Evolutionary conservation across 2,113 vertebrate genomes (phyloP).

Genomic region (Tretioscincus oriximinensis): DNA sequence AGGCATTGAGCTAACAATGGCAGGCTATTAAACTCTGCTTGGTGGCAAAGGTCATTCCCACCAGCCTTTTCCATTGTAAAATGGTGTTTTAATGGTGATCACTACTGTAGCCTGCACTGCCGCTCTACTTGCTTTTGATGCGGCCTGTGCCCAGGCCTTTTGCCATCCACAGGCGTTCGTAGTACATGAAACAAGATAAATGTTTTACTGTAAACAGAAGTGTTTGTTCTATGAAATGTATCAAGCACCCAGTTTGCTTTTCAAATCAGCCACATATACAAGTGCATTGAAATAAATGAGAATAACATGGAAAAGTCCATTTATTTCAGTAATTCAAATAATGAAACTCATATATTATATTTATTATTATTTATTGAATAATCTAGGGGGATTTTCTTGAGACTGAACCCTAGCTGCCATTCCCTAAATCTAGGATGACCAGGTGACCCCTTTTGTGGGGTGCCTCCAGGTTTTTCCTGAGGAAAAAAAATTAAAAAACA

Average conservation of each 20-base stretch:
- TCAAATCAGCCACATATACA: too few relatives aligned
- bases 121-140: not conserved
- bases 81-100: not conserved
- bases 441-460: too few relatives aligned
- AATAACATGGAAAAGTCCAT: too few relatives aligned
- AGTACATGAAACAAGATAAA: not conserved
- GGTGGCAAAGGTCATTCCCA: not conserved
- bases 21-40: not conserved
- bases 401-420: too few relatives aligned
- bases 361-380: too few relatives aligned
- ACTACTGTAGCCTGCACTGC: not conserved
- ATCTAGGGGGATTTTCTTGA: too few relatives aligned
- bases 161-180: not conserved
- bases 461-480: too few relatives aligned
- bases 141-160: not conserved
- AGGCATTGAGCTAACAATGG: not conserved
- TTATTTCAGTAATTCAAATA: too few relatives aligned
- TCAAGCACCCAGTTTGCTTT: not conserved
- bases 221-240: not conserved
- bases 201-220: not conserved
- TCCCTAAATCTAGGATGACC: too few relatives aligned
- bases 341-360: not conserved
- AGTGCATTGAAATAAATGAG: not conserved
- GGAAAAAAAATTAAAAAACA: too few relatives aligned
- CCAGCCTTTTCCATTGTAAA: not conserved